Conservation (phyloP, 2,888 invertebrate genomes). For the Drosophila mimetica region DNA sequence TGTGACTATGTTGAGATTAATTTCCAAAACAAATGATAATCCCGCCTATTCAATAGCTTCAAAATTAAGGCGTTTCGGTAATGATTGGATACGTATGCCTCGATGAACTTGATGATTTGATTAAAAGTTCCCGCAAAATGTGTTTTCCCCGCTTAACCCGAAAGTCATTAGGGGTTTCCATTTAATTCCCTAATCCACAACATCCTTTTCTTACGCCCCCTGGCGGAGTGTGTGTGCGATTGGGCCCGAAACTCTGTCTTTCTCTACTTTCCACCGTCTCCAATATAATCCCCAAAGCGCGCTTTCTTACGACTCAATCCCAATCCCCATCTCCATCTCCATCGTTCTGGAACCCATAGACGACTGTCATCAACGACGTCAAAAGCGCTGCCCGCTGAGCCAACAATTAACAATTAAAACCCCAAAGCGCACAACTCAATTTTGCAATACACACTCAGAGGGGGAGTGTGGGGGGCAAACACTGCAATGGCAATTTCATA, state of each 20-base stretch:
- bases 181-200: conserved; percentile 46
- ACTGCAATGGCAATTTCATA: conserved; percentile 57
- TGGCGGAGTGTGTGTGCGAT: background rate
- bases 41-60: background rate
- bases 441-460: conserved; percentile 53
- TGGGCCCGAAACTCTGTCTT: background rate
- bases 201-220: conserved; percentile 16
- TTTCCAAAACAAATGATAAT: too few species aligned
- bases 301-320: conserved; percentile 27
- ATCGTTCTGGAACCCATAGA: conserved; percentile 18
- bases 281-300: conserved; percentile 32
- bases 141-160: conserved; percentile 27
- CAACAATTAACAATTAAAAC: conserved; percentile 80
- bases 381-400: conserved; percentile 57
- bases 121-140: conserved; percentile 32
- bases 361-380: conserved; percentile 63
- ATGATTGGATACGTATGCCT: conserved; percentile 19
- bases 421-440: conserved; percentile 80
- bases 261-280: background rate
- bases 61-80: conserved; percentile 1
- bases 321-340: background rate
- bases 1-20: too few species aligned
- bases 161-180: conserved; percentile 40
- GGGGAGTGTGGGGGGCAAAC: conserved; percentile 7
- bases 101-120: conserved; percentile 41